Evolutionary conservation across 64 coral and sea anemone species (phyloP).

Genomic region (Montipora efflorescens): DNA sequence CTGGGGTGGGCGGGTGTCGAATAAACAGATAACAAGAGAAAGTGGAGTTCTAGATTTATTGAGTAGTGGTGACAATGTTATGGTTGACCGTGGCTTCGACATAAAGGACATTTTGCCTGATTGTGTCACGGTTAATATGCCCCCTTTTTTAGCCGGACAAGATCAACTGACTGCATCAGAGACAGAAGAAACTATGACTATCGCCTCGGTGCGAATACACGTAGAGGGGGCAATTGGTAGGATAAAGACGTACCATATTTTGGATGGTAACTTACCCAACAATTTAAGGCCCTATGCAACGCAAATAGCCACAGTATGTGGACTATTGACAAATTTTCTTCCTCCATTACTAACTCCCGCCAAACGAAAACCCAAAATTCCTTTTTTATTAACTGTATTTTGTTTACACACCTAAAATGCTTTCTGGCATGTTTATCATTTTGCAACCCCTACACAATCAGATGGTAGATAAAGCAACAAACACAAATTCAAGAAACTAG

Average conservation of each 20-base stretch:
- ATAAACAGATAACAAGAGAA: no score
- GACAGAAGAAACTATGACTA: background rate
- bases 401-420: no score
- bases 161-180: background rate
- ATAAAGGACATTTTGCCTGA: no score
- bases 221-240: background rate
- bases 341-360: background rate
- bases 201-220: background rate
- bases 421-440: no score
- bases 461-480: no score
- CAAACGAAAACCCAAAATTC: background rate
- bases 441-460: no score
- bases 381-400: background rate
- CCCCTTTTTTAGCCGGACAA: background rate
- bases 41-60: no score
- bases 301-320: background rate
- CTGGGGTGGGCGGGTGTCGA: no score
- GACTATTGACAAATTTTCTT: background rate
- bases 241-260: background rate
- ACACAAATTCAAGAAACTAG: no score
- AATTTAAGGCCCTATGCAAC: background rate
- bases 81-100: no score
- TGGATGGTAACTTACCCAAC: background rate
- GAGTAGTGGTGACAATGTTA: no score
- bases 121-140: conserved; percentile 14